A percentile compares a stretch with the other conserved stretches of the same genome.
Conservation (phyloP, 2,797 vertebrate species). For the Jordanella pulchra region DNA sequence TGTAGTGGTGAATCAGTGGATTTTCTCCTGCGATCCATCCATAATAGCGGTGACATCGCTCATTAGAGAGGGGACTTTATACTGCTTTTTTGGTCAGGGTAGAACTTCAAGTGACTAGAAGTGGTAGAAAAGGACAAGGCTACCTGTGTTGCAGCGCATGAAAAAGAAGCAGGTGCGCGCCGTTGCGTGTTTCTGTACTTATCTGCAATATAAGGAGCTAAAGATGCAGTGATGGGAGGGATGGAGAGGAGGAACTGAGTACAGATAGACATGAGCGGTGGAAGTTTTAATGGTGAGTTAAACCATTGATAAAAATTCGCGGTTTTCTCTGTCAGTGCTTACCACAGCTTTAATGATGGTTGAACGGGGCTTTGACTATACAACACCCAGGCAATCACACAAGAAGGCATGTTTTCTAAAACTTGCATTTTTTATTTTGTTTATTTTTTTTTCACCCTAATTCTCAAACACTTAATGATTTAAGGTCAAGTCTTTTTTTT, state of each 20-base stretch:
- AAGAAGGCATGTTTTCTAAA: slow-evolving; percentile 58
- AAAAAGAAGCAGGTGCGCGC: slow-evolving; percentile 56
- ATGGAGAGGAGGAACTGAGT: slow-evolving; percentile 34
- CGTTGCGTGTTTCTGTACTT: slow-evolving; percentile 21
- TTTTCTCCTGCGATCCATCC: slow-evolving; percentile 28
- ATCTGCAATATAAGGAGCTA: slow-evolving; percentile 31
- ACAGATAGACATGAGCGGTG: slow-evolving; percentile 26
- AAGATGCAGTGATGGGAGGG: slow-evolving; percentile 41
- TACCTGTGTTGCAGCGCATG: slow-evolving; percentile 70
- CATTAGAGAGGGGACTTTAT: slow-evolving; percentile 58
- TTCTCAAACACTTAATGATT: slow-evolving; percentile 13
- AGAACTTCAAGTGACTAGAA: slow-evolving; percentile 68
- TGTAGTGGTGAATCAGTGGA: slow-evolving; percentile 62
- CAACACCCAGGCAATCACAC: slow-evolving; percentile 55
- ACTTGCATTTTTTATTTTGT: slow-evolving; percentile 52
- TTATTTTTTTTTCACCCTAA: slow-evolving; percentile 3
- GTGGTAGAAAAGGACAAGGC: slow-evolving; percentile 58
- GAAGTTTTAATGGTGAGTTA: slow-evolving; percentile 74
- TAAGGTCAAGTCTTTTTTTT: slow-evolving; percentile 18
- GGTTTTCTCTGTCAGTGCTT: slow-evolving; percentile 43
- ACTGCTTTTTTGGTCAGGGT: slow-evolving; percentile 48
- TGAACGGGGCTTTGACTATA: slow-evolving; percentile 53
- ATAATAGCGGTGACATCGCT: slow-evolving; percentile 61
- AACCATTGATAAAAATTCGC: slow-evolving; percentile 71
- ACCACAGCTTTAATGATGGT: slow-evolving; percentile 64